Evolutionary conservation across 2,888 invertebrate genomes (phyloP).

Genomic region (Sesia bembeciformis): DNA sequence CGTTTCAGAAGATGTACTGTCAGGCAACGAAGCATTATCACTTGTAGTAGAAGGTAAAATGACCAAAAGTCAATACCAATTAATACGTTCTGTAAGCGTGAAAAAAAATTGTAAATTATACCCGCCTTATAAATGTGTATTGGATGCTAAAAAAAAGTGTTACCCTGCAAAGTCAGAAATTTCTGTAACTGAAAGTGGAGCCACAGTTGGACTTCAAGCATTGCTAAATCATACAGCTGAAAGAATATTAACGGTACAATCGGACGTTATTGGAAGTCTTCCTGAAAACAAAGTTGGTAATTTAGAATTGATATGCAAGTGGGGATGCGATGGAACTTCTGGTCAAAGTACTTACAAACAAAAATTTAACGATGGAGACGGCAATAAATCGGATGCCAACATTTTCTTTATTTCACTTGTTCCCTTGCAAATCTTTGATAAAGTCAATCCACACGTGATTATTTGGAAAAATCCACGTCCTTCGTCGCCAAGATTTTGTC

Average conservation of each 20-base stretch:
- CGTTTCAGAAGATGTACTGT: not conserved
- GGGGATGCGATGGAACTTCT: slow-evolving; percentile 9
- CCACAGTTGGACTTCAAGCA: slow-evolving; percentile 2
- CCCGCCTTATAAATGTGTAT: slow-evolving; percentile 7
- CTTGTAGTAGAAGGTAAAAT: slow-evolving; percentile 4
- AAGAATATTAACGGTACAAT: not conserved
- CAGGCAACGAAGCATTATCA: slow-evolving; percentile 3
- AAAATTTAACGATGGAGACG: slow-evolving; percentile 4
- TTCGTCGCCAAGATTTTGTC: slow-evolving; percentile 8
- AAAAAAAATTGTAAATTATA: slow-evolving; percentile 7
- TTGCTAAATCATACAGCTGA: slow-evolving; percentile 3
- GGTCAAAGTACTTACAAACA: slow-evolving; percentile 9
- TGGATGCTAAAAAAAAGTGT: slow-evolving; percentile 4
- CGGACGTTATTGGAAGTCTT: not conserved
- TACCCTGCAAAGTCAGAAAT: not conserved
- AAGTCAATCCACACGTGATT: not conserved
- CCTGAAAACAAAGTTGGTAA: not conserved
- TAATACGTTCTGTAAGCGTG: slow-evolving; percentile 5
- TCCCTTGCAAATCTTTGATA: not conserved
- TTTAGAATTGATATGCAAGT: slow-evolving; percentile 5
- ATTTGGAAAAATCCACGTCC: slow-evolving; percentile 8
- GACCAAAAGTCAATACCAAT: slow-evolving; percentile 7
- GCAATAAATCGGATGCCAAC: not conserved
- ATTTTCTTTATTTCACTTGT: not conserved
- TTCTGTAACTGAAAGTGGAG: not conserved